A percentile compares a stretch with the other conserved stretches of the same genome.
Conservation (phyloP, 2,888 invertebrate species). For the Furcula furcula region DNA sequence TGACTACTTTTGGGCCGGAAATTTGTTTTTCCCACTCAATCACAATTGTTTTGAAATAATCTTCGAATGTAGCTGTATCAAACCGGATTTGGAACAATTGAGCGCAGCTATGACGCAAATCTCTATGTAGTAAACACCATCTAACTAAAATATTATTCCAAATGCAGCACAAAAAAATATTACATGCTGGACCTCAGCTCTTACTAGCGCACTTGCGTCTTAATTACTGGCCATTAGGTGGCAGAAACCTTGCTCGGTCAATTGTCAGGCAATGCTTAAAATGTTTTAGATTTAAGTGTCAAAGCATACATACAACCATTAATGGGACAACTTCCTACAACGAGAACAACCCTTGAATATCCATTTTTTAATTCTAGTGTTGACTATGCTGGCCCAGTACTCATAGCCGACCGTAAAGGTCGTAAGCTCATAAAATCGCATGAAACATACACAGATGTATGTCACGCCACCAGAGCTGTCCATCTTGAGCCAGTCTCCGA, state of each 20-base stretch:
- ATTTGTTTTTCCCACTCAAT: too few species aligned
- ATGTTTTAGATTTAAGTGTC: slow-evolving; percentile 1
- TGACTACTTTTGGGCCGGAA: too few species aligned
- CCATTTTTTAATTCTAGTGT: slow-evolving; percentile 4
- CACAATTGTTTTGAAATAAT: too few species aligned
- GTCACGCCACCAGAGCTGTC: background rate
- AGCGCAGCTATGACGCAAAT: too few species aligned
- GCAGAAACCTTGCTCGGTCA: slow-evolving; percentile 1
- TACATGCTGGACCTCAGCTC: slow-evolving; percentile 1
- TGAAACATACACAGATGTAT: slow-evolving; percentile 2
- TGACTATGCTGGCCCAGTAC: slow-evolving; percentile 12
- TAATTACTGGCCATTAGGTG: slow-evolving; percentile 1
- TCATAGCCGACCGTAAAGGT: slow-evolving; percentile 12
- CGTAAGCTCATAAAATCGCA: slow-evolving; percentile 2
- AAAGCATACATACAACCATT: slow-evolving; percentile 2
- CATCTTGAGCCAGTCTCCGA: slow-evolving; percentile 6
- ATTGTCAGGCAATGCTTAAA: slow-evolving; percentile 1
- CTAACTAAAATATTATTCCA: slow-evolving; percentile 1
- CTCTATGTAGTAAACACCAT: slow-evolving; percentile 1
- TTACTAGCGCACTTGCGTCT: background rate
- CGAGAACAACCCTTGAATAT: background rate
- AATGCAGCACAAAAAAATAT: background rate
- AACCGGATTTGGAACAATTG: too few species aligned
- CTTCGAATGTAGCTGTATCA: too few species aligned
- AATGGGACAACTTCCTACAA: slow-evolving; percentile 3